phyloP scores from a whole-genome alignment of 1,140 invertebrate genomes.

The Brachionus koreanus region DNA sequence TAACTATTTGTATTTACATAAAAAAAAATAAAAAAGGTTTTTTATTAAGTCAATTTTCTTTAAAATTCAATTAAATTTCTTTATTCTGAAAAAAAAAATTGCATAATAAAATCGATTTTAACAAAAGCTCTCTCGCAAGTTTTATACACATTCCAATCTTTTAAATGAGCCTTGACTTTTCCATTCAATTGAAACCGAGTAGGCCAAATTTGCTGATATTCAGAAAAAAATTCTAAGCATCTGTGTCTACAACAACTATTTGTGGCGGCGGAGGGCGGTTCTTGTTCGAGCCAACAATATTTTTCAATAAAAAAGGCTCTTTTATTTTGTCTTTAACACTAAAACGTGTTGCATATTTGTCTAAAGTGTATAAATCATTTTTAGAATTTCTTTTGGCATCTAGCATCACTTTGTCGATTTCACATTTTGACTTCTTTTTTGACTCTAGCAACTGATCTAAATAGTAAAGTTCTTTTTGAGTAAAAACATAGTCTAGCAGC shows the following conservation, averaged over 20 bases:
- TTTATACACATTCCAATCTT: neutral
- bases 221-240: neutral
- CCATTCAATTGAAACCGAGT: neutral
- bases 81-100: neutral
- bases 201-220: neutral
- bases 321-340: conserved; percentile 16
- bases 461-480: conserved; percentile 14
- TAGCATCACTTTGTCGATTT: neutral
- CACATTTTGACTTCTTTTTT: neutral
- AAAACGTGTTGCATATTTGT: neutral
- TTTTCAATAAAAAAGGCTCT: neutral
- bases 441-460: conserved; percentile 21
- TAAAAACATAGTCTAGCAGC: conserved; percentile 33
- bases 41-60: neutral
- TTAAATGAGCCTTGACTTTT: conserved; percentile 4
- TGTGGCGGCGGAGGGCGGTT: conserved; percentile 7
- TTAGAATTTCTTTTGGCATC: conserved; percentile 13
- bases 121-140: neutral
- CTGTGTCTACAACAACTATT: conserved; percentile 18
- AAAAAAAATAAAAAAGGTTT: neutral
- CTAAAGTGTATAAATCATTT: conserved; percentile 9
- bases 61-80: neutral
- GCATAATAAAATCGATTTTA: conserved; percentile 1
- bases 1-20: neutral
- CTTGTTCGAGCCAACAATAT: neutral